Conservation (phyloP, 2,113 vertebrate species). For the Mugil cephalus region DNA sequence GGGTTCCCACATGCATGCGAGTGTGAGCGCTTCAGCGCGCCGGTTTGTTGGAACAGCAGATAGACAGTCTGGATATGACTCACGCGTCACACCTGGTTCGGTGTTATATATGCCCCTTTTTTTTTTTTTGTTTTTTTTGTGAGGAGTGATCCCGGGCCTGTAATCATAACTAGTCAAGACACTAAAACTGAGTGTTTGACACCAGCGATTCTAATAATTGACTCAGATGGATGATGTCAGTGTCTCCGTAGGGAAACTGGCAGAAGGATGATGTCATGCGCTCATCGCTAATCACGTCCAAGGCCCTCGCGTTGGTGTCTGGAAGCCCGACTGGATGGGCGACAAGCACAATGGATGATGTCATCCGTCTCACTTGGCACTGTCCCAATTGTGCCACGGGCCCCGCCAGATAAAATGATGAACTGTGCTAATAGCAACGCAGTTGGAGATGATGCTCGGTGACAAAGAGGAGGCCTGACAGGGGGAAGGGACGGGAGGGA, state of each 20-base stretch:
- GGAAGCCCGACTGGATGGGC: conserved; percentile 64
- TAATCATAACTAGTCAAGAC: conserved; percentile 41
- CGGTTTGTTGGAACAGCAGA: conserved; percentile 10
- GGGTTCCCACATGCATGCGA: conserved; percentile 26
- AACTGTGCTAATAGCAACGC: conserved; percentile 62
- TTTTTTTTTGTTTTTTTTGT: no score
- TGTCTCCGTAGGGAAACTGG: conserved; percentile 45
- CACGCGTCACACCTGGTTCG: conserved; percentile 70
- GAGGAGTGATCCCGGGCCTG: conserved; percentile 14
- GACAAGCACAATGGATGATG: conserved; percentile 67
- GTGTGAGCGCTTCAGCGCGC: conserved; percentile 6
- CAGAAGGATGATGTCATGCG: conserved; percentile 64
- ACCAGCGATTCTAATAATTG: conserved; percentile 48
- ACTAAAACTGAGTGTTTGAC: conserved; percentile 53
- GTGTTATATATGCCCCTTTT: conserved; percentile 38
- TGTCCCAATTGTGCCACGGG: conserved; percentile 66
- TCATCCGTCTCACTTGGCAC: conserved; percentile 72
- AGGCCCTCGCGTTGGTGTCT: conserved; percentile 56
- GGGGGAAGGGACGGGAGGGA: neutral
- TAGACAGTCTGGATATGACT: conserved; percentile 52
- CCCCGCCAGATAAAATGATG: conserved; percentile 52
- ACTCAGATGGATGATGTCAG: conserved; percentile 75
- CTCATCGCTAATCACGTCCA: conserved; percentile 61
- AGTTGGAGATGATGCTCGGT: conserved; percentile 47
- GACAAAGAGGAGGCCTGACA: conserved; percentile 39